Evolutionary conservation across 2,888 invertebrate species (phyloP), one percentile per base, ranked within the genome.

Genomic region (Protonemura montana): DNA sequence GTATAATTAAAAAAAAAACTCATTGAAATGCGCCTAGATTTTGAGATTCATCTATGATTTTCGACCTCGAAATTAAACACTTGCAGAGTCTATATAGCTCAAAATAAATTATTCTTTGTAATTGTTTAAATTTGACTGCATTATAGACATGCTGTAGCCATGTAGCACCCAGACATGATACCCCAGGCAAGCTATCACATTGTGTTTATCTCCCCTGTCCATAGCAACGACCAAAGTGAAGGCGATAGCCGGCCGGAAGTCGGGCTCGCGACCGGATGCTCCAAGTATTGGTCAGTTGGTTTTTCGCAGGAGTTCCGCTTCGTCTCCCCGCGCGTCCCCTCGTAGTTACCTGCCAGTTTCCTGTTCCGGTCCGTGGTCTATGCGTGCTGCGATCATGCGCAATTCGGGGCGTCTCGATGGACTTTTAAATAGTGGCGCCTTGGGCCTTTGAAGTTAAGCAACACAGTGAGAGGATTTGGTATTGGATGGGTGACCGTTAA

Each of bases 221-320:
- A 3, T 10, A 35, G 59, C 59, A 59, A 21, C 21, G 2, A 3
- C 3, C 59, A 13, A 21, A 10, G 59, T 21, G 59, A 59, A 10
- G 59, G 16, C 59, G 59, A 59, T 35, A 35, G 35, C 59, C 59
- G 16, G 13, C 3, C 59, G 59, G 59, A 59, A 59, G 59, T 59
- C 16, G 21, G 59, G 59, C 59, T 59, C 59, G 59, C 59, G 59
- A 59, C 59, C 59, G 59, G 59, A 59, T 59, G 59, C 21, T 10
- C 21, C 59, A 2, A 21, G 59, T 59, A 59, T 59, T 59, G 59
- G 59, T 59, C 59, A 59, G 59, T 59, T 59, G 59, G 59, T 3
- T 59, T 59, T 59, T 59, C 13, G 59, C 59, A 59, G 59, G 59
- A 59, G 59, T 59, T 59, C 59, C 59, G 59, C 59, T 59, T 59